Evolutionary conservation across 2,888 invertebrate species (phyloP).

Genomic region (Noctua comes): DNA sequence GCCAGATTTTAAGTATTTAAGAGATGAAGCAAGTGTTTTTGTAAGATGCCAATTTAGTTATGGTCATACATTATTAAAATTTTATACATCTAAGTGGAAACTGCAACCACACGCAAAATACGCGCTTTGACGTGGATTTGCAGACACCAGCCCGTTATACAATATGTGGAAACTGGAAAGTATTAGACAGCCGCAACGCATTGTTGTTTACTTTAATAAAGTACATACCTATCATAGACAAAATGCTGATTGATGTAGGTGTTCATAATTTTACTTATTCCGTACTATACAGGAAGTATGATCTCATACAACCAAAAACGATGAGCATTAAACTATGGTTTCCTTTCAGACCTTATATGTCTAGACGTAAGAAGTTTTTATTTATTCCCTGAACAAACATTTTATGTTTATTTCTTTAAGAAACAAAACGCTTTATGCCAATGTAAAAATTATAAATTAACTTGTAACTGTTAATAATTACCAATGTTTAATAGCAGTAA

Average conservation of each 20-base stretch:
- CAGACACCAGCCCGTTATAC: no score
- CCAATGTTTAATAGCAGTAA: neutral
- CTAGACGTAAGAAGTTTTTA: neutral
- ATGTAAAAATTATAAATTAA: neutral
- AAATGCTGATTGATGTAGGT: constrained; percentile 51
- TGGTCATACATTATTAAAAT: constrained; percentile 5
- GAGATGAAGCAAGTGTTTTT: constrained; percentile 14
- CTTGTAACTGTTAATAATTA: neutral
- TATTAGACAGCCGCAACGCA: neutral
- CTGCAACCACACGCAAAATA: no score
- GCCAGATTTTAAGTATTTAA: neutral
- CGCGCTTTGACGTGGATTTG: no score
- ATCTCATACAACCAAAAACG: constrained; percentile 56
- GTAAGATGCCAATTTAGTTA: neutral
- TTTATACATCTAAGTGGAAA: neutral
- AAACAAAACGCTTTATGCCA: neutral
- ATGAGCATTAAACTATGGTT: constrained; percentile 27
- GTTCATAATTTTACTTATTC: constrained; percentile 42
- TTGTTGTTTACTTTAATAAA: neutral
- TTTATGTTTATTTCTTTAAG: neutral
- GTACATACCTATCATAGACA: constrained; percentile 1
- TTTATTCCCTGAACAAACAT: neutral
- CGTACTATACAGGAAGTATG: constrained; percentile 59
- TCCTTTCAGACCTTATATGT: constrained; percentile 31
- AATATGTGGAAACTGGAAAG: constrained; percentile 2